Base-by-base conservation (phyloP, 2,888 invertebrate genomes). In the Zygogramma bicolorata region DNA sequence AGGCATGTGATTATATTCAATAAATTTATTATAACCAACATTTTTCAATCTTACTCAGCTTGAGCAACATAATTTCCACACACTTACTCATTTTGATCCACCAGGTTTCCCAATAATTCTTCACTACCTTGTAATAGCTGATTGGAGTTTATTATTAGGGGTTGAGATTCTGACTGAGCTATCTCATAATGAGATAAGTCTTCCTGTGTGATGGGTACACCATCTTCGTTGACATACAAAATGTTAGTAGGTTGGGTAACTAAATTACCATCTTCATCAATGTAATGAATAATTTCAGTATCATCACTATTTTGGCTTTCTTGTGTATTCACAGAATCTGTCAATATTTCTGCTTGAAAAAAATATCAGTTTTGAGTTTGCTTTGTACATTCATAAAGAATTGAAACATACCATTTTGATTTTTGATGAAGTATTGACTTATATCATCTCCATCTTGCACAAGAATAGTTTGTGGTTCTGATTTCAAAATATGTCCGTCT, bases 381-480 rank as follows among this genome's bases (percentile, higher is more conserved):
- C 10, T 38, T 7, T 38, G 13, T 20, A 20, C 34, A 34, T 13
- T 5, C 34, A 34, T 34, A 34, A 5, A 34, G 10, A 34, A 29
- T 13, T 13, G 10, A 34, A 13, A 63, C 42, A 27, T 66, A 78
- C 78, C 80, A 74, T 61, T 75, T 46, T 72, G 73, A 42, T 79
- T 78, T 60, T 81, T 80, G 31, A 80, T 74, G 40, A 78, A 77
- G 60, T 77, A 81, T 58, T 80, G 79, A 57, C 66, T 75, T 7
- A 81, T 71, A 66, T 79, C 78, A 25, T 77, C 79, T n/a, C 73
- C 78, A 49, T 80, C 81, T 65, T 79, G 78, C 20, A 80, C 53
- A 25, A 80, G 70, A 2, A 80, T 53, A 15, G 77, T 74, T 53
- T 79, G 74, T n/a, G 38, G 29, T 8, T 74, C 68, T 18, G 75